Evolutionary conservation across 2,888 invertebrate genomes (phyloP), one percentile per base, ranked within the genome.

Genomic region (Drosophila conformis): DNA sequence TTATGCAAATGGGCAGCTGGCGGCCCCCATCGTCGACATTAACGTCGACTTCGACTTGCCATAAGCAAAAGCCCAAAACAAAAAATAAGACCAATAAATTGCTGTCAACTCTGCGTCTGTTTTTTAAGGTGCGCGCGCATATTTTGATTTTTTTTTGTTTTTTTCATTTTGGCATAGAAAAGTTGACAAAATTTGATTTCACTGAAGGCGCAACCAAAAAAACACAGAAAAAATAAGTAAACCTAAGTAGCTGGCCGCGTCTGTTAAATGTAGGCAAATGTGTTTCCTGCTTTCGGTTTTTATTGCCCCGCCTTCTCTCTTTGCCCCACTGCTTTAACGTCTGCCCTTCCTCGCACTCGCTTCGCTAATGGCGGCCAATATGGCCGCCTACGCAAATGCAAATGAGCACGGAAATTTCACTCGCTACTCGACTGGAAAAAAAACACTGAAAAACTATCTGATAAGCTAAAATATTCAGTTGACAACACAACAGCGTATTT

Each of bases 201-300:
- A 80, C 79, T 68, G n/a, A 54, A 60, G 49, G 65, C 60, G 65
- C 60, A 66, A 21, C 5, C 60, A 10, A 31, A 21, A n/a, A n/a
- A 27, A 40, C 31, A 29, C 31, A 51, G 10, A 36, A 15, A 15
- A 42, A 54, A 40, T 21, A 49, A 48, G 2, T 27, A 29, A 68
- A 42, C 33, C 72, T n/a, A 65, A 69, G 61, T 65, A 59, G 27
- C 49, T 49, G 29, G 21, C 18, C 25, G 31, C 46, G 69, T 42
- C 60, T 53, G 52, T 61, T 33, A 66, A 65, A 75, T 82, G 65
- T 85, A 70, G 78, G 80, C 80, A 82, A 83, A 71, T 84, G 73
- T 65, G 72, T 74, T 85, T 83, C 82, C 85, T 83, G 86, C 86
- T 83, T 85, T 83, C 83, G 67, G 83, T 79, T 80, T 79, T 79